Base-by-base conservation (phyloP, 2,113 vertebrate genomes). In the Crotalus helleri region DNA sequence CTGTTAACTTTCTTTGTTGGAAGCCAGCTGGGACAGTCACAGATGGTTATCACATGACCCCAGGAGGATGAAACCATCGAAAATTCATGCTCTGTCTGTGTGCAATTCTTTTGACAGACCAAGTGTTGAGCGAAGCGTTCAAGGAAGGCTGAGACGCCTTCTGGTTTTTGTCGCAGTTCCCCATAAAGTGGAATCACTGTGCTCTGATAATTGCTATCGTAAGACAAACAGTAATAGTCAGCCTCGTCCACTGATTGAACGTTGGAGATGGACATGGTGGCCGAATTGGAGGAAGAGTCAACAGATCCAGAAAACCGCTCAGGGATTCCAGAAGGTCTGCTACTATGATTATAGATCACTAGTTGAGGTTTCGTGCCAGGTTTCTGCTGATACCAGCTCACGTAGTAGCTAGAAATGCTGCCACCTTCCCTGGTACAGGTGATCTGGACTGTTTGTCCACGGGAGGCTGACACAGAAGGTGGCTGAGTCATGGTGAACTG, bases 151-250 rank as follows among this genome's bases (percentile, higher is more conserved):
- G 15, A 1, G n/a, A 2, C n/a, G 17, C 69, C 33, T 39, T 81
- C 33, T 21, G 57, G 85, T 92, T 92, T 87, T 91, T 87, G 91
- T 61, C 81, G 51, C 91, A 87, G 9, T 91, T 87, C 91, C 54
- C 26, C 55, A 86, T 91, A 26, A 49, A 13, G 59, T 1, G 29
- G 8, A 74, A 12, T 1, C 81, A 87, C 91, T 1, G 85, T 91
- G 91, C 5, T 0, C 69, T 55, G 29, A 39, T 0, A 0, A 3
- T 0, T 49, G 26, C 17, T n/a, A 1, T n/a, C 9, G 0, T 1
- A 0, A 2, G 39, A 2, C 0, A 0, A 3, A 58, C 91, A 91
- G 24, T 33, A 86, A 58, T 91, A 91, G 5, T 29, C 7, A 24
- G 7, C 91, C 54, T 91, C 91, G 0, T 91, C 91, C 59, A 21